phyloP scores from a whole-genome alignment of 1,140 invertebrate genomes.

The Hylyphantes graminicola region DNA sequence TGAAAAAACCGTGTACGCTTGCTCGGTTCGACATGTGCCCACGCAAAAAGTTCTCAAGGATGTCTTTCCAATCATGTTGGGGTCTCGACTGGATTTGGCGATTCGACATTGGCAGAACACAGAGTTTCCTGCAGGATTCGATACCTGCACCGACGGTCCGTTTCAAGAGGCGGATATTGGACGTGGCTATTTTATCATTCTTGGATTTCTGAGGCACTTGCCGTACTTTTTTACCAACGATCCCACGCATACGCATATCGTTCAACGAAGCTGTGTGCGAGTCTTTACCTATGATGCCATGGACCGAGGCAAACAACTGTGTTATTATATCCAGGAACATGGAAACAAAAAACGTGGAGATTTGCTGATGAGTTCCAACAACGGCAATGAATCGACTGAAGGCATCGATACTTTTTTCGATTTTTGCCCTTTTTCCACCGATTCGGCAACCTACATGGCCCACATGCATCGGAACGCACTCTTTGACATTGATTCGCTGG shows the following conservation, averaged over 20 bases:
- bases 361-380: background rate
- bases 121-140: background rate
- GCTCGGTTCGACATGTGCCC: background rate
- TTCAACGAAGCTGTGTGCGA: constrained; percentile 9
- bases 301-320: constrained; percentile 13
- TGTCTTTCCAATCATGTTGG: constrained; percentile 13
- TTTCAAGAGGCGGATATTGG: constrained; percentile 11
- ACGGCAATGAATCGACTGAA: background rate
- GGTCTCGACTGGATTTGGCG: background rate
- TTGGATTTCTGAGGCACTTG: background rate
- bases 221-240: constrained; percentile 38
- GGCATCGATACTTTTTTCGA: background rate
- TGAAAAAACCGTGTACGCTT: background rate
- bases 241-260: constrained; percentile 8
- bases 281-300: constrained; percentile 4
- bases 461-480: background rate
- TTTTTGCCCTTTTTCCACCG: background rate
- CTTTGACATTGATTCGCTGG: constrained; percentile 16
- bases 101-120: background rate
- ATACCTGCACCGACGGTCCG: background rate
- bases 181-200: background rate
- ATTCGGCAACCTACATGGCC: constrained; percentile 9
- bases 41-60: background rate
- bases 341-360: background rate
- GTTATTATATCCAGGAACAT: background rate